phyloP scores from a whole-genome alignment of 1,140 invertebrate genomes.

The Hyposmocoma kahamanoa region DNA sequence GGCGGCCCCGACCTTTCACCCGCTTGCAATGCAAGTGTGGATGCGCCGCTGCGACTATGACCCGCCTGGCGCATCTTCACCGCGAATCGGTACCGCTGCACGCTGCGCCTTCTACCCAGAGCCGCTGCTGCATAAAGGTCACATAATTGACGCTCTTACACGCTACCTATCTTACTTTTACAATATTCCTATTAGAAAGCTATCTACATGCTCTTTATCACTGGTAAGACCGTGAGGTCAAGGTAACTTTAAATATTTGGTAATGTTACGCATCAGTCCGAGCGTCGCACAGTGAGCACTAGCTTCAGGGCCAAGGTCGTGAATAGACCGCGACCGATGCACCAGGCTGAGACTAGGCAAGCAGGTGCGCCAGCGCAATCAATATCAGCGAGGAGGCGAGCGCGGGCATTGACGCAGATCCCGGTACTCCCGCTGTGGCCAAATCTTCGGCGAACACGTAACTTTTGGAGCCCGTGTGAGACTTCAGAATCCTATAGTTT shows the following conservation, averaged over 20 bases:
- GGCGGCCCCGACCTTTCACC: conserved; percentile 52
- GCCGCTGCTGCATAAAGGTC: conserved; percentile 30
- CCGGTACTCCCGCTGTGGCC: conserved; percentile 19
- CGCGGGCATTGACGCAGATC: conserved; percentile 28
- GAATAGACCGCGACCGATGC: conserved; percentile 12
- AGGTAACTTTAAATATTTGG: conserved; percentile 71
- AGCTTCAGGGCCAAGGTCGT: conserved; percentile 24
- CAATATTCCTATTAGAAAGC: conserved; percentile 30
- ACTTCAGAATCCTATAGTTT: conserved; percentile 77
- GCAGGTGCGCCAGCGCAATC: conserved; percentile 40
- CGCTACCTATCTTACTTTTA: conserved; percentile 17
- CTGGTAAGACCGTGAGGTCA: conserved; percentile 53
- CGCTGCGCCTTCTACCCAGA: conserved; percentile 22
- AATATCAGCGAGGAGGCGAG: conserved; percentile 38
- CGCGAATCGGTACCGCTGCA: no score
- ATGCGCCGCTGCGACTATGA: conserved; percentile 13
- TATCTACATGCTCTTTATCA: conserved; percentile 63
- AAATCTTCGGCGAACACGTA: conserved; percentile 75
- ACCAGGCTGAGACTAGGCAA: conserved; percentile 38
- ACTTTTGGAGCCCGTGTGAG: conserved; percentile 73
- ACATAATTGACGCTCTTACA: conserved; percentile 11
- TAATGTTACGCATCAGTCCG: conserved; percentile 56
- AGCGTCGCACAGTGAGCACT: conserved; percentile 32
- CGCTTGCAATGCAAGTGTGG: no score
- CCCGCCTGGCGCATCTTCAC: conserved; percentile 50